These are phyloP conservation scores for Rhopalosiphum nymphaeae DNA, from an alignment of 2,888 invertebrate species.

Conservation along the genomic window DNA sequence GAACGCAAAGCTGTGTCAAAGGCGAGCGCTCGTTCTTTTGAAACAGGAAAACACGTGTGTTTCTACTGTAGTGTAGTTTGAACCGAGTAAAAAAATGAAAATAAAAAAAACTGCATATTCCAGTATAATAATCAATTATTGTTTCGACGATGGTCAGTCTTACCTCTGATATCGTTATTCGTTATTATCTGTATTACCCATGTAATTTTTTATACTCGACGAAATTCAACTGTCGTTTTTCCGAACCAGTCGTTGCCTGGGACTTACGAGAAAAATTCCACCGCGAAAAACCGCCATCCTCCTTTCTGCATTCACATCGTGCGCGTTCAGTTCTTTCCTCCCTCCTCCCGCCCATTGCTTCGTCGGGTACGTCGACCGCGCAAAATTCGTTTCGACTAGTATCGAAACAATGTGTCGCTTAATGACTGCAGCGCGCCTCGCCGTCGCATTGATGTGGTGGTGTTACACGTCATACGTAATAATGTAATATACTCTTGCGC, in stretches of 20 bases:
- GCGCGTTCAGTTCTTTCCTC: neutral
- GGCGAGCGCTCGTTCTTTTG: neutral
- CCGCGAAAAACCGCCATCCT: neutral
- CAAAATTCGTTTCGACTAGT: neutral
- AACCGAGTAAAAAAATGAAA: neutral
- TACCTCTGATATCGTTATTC: neutral
- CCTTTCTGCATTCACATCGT: too few relatives aligned
- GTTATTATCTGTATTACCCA: neutral
- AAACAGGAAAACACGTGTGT: neutral
- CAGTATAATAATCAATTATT: neutral
- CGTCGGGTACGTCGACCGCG: neutral
- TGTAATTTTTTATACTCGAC: neutral
- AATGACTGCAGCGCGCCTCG: slow-evolving; percentile 23
- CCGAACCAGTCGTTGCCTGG: neutral
- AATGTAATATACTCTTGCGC: neutral
- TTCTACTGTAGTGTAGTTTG: neutral
- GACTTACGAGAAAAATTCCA: neutral
- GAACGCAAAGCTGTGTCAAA: neutral
- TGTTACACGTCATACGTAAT: neutral
- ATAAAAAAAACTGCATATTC: neutral
- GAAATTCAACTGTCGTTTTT: neutral
- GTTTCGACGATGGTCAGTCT: neutral
- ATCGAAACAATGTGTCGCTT: slow-evolving; percentile 53
- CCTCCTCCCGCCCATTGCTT: too few relatives aligned
- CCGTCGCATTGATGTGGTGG: neutral